Evolutionary conservation across 2,797 vertebrate genomes (phyloP).

Genomic region (Pygocentrus nattereri): DNA sequence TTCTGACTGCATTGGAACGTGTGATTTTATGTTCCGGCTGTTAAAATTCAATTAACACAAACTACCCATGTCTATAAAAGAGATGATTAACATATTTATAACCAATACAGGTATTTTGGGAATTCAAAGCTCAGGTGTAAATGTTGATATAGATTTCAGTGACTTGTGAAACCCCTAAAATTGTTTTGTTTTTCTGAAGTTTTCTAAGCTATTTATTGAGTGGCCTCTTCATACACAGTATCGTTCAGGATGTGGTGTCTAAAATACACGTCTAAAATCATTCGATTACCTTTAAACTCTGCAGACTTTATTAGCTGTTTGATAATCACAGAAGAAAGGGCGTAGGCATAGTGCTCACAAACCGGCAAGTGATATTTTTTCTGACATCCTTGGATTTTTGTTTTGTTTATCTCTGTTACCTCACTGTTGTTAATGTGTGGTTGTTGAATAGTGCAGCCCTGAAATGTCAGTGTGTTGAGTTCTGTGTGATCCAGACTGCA

Average conservation of each 20-base stretch:
- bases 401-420: conserved; percentile 46
- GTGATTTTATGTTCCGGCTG: conserved; percentile 44
- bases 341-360: conserved; percentile 9
- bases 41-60: conserved; percentile 33
- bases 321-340: conserved; percentile 34
- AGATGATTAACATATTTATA: conserved; percentile 35
- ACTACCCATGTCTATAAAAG: conserved; percentile 33
- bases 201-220: conserved; percentile 44
- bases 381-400: conserved; percentile 51
- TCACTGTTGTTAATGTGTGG: conserved; percentile 60
- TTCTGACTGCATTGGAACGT: conserved; percentile 39
- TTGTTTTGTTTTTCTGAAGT: conserved; percentile 25
- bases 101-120: conserved; percentile 61
- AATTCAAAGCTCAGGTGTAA: conserved; percentile 80
- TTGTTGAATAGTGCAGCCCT: conserved; percentile 64
- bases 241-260: conserved; percentile 38
- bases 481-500: conserved; percentile 41
- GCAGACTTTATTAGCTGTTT: conserved; percentile 51
- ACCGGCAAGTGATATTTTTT: conserved; percentile 42
- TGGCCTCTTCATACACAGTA: conserved; percentile 32
- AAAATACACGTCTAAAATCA: conserved; percentile 32
- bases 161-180: conserved; percentile 55
- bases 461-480: conserved; percentile 60
- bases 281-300: conserved; percentile 53
- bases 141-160: conserved; percentile 58